Evolutionary conservation across 1,140 invertebrate species (phyloP), one percentile per base, ranked within the genome.

Genomic region (Zaprionus camerounensis): DNA sequence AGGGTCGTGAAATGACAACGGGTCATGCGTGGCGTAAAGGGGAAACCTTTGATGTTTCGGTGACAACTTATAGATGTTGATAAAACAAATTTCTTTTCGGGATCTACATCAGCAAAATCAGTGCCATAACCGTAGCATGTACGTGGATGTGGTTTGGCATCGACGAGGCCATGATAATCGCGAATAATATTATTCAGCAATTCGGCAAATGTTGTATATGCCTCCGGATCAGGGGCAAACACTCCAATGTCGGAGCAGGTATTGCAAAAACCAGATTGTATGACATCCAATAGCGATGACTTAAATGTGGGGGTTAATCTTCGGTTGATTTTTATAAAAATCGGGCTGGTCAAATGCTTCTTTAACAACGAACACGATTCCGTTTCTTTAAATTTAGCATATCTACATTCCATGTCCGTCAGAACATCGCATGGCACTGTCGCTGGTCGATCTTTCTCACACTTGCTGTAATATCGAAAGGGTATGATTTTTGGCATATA

Each of bases 151-250:
- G 41, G n/a, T 88, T 97, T 96, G 93, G 97, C 96, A 92, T 97
- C 96, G 94, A 96, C 97, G 94, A 98, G 98, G 78, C 98, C 97
- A 93, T 99, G 98, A 94, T 99, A 99, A 86, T 99, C 98, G 84
- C 98, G 97, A 91, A 99, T 99, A 94, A 99, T 98, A 82, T 98
- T 98, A 93, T 99, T 97, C 88, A 99, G 99, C 53, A 99, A 94
- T 53, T 97, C 96, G 55, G 96, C 95, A 92, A 99, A 99, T 1
- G 97, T 94, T 65, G 95, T 95, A 94, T 99, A 99, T 15, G 97
- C 93, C 92, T 99, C 98, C 63, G 98, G 97, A 93, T 99, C 98
- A 7, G 98, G 97, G 44, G 98, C 98, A 86, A 99, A 99, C 93
- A 99, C 97, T 91, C 98, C 98, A 59, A 98, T 96, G 72, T 97